Percentiles rank a stretch among this genome's conserved stretches.
phyloP scores from a whole-genome alignment of 2,113 vertebrate species.

The Pluvianellus socialis region DNA sequence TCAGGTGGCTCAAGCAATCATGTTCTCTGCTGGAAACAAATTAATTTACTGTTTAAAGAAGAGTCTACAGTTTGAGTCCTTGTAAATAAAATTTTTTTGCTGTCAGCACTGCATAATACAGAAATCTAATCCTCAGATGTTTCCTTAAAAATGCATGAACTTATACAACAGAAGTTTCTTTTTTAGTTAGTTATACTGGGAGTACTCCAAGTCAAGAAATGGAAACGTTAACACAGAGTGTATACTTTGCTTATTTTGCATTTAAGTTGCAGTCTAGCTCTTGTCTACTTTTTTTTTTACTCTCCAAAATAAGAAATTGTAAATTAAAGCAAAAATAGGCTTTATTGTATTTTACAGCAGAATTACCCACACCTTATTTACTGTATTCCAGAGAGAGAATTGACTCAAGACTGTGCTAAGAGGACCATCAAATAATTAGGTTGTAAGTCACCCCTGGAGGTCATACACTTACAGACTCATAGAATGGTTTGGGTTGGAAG shows the following conservation, averaged over 20 bases:
- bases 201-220: neutral
- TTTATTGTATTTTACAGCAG: neutral
- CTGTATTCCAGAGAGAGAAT: neutral
- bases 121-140: neutral
- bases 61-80: neutral
- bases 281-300: neutral
- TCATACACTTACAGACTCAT: neutral
- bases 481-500: neutral
- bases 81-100: neutral
- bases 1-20: neutral
- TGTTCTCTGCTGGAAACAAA: conserved; percentile 43
- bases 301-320: neutral
- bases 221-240: neutral
- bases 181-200: neutral
- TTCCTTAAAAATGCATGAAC: neutral
- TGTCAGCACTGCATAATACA: neutral
- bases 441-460: neutral
- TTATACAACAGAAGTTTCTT: neutral
- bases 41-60: neutral
- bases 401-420: neutral
- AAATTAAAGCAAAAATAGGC: neutral
- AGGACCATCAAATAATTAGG: neutral
- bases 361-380: neutral
- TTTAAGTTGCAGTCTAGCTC: neutral
- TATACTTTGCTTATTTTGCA: neutral